Percentiles rank a stretch among this genome's conserved stretches.
Conservation (phyloP, 2,797 vertebrate species). For the Parambassis ranga region DNA sequence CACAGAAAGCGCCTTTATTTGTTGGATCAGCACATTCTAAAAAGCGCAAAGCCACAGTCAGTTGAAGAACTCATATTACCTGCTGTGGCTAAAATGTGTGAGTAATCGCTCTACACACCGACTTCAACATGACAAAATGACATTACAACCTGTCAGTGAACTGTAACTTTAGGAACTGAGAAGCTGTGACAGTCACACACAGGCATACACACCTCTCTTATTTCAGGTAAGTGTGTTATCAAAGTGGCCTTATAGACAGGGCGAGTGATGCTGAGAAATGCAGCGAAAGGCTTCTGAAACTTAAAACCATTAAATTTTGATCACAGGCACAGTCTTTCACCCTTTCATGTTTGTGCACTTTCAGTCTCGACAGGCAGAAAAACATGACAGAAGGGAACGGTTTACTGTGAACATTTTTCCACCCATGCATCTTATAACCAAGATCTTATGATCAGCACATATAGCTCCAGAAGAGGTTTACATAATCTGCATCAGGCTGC, state of each 20-base stretch:
- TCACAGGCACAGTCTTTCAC: not conserved
- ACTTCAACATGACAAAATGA: not conserved
- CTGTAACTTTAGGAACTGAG: not conserved
- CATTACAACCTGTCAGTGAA: not conserved
- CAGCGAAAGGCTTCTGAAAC: slow-evolving; percentile 17
- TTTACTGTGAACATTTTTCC: slow-evolving; percentile 1
- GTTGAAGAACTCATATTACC: not conserved
- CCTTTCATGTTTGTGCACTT: slow-evolving; percentile 12
- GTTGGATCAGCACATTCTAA: not conserved
- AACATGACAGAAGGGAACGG: not conserved
- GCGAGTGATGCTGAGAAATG: slow-evolving; percentile 11
- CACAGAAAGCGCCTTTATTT: not conserved
- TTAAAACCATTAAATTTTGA: slow-evolving; percentile 37
- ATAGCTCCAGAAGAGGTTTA: too few species aligned
- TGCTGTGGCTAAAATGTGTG: not conserved
- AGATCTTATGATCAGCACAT: not conserved
- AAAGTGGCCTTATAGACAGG: not conserved
- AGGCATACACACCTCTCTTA: not conserved
- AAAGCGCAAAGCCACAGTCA: not conserved
- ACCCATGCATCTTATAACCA: not conserved
- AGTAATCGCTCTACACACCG: not conserved
- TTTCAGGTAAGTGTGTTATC: not conserved
- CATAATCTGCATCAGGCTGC: too few species aligned
- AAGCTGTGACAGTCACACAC: too few species aligned
- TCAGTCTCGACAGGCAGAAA: not conserved